Base-by-base conservation (phyloP, 2,888 invertebrate genomes). In the Villa cingulata region DNA sequence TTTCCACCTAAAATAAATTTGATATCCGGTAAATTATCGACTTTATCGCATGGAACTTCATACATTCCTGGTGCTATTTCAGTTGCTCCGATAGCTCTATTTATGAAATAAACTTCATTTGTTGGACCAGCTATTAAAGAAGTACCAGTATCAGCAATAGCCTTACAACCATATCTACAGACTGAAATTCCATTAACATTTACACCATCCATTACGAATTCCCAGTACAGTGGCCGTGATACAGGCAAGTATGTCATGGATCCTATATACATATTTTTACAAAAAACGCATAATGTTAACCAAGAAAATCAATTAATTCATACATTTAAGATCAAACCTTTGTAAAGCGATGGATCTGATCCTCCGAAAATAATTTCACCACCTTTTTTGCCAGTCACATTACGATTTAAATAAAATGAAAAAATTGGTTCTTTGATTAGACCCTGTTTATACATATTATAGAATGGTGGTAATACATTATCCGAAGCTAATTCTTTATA, bases 111-210 rank as follows among this genome's bases (percentile, higher is more conserved):
- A 50, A 94, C 74, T 67, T 95, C 92, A 1, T 67, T 68, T 19
- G 75, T 62, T 18, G 98, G 97, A 16, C 96, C 96, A 55, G 88
- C 94, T 62, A 98, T 83, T 46, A 98, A 78, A 48, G 94, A 95
- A 54, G 98, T 98, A 57, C 95, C 95, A 32, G 94, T 92, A 70
- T 95, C 92, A 18, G 92, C 94, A 69, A 95, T 94, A 12, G 92
- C 95, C 70, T 90, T 77, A 67, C 97, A 98, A 4, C 95, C 94
- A 57, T 77, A 70, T 6, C 70, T 58, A 65, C 94, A 94, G 66
- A 85, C 80, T 38, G 65, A 58, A 27, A 72, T 59, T 3, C 73
- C 71, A 18, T 71, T 74, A 50, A 86, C 62, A 41, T 61, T 52
- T 9, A 86, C 70, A 10, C 71, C 71, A 64, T 95, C 90, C 88